phyloP scores from a whole-genome alignment of 2,888 invertebrate species.

The Caenorhabditis sp. region DNA sequence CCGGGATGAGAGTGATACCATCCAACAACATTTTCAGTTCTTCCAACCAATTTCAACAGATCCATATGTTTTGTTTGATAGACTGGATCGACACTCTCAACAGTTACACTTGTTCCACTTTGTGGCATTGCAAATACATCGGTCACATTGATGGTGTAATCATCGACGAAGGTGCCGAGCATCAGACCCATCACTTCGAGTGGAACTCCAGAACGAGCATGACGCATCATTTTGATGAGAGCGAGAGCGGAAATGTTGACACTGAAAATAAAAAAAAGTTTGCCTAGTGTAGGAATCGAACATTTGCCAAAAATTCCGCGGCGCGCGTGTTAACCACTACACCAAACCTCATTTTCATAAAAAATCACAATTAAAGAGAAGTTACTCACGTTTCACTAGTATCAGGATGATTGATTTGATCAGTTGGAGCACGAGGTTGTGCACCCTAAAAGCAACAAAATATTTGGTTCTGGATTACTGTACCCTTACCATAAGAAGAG shows the following conservation, averaged over 20 bases:
- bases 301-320: too few relatives aligned
- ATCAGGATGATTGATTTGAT: constrained; percentile 84
- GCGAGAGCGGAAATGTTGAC: constrained; percentile 88
- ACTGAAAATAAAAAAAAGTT: constrained; percentile 12
- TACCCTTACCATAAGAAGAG: constrained; percentile 13
- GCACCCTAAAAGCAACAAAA: constrained; percentile 5
- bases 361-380: too few relatives aligned
- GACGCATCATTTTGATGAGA: constrained; percentile 96
- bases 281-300: too few relatives aligned
- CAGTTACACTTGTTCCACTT: constrained; percentile 57
- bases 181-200: constrained; percentile 86
- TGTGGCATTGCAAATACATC: constrained; percentile 99
- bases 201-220: constrained; percentile 79
- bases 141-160: constrained; percentile 97
- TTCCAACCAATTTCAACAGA: constrained; percentile 42
- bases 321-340: too few relatives aligned
- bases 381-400: constrained; percentile 89
- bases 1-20: constrained; percentile 95
- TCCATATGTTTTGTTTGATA: constrained; percentile 56
- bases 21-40: constrained; percentile 55
- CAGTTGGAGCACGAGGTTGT: constrained; percentile 29
- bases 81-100: constrained; percentile 56
- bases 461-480: not conserved
- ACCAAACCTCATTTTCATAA: too few relatives aligned
- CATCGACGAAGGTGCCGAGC: constrained; percentile 97